Evolutionary conservation across 2,888 invertebrate genomes (phyloP).

Genomic region (Embidobia sp.): DNA sequence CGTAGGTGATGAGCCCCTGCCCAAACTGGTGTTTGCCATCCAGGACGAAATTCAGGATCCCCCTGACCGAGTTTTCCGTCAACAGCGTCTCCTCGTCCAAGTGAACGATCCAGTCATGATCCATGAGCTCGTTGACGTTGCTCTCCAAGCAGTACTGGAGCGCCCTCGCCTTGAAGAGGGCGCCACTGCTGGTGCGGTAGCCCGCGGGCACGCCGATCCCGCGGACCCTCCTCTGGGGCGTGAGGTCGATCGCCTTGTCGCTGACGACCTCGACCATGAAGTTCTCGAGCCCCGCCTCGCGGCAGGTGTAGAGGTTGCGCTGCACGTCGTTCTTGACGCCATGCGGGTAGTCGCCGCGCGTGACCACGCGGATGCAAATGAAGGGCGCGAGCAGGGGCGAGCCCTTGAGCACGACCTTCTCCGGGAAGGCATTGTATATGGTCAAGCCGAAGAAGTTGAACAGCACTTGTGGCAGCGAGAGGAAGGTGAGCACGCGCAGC

Average conservation of each 20-base stretch:
- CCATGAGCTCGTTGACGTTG: conserved; percentile 91
- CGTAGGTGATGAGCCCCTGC: conserved; percentile 97
- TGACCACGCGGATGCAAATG: conserved; percentile 96
- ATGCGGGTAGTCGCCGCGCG: conserved; percentile 96
- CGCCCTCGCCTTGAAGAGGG: conserved; percentile 96
- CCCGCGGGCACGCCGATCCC: conserved; percentile 94
- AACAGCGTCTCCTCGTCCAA: conserved; percentile 97
- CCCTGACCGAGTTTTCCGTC: conserved; percentile 94
- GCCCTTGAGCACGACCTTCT: conserved; percentile 93
- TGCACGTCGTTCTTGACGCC: conserved; percentile 93
- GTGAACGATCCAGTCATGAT: conserved; percentile 98
- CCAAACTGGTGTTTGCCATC: conserved; percentile 98
- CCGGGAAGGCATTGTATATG: conserved; percentile 96
- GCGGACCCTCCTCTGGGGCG: conserved; percentile 90
- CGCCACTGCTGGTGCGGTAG: conserved; percentile 94
- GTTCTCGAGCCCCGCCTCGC: conserved; percentile 95
- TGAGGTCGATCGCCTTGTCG: conserved; percentile 90
- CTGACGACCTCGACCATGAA: conserved; percentile 98
- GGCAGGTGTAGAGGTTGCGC: conserved; percentile 92
- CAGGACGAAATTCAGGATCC: conserved; percentile 95
- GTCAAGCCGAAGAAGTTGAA: conserved; percentile 94
- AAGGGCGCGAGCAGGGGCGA: conserved; percentile 96
- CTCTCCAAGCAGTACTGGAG: conserved; percentile 97
- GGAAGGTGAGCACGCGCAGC: conserved; percentile 89
- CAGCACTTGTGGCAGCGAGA: conserved; percentile 94